Evolutionary conservation across 2,888 invertebrate genomes (phyloP).

Genomic region (Erebia epiphron): DNA sequence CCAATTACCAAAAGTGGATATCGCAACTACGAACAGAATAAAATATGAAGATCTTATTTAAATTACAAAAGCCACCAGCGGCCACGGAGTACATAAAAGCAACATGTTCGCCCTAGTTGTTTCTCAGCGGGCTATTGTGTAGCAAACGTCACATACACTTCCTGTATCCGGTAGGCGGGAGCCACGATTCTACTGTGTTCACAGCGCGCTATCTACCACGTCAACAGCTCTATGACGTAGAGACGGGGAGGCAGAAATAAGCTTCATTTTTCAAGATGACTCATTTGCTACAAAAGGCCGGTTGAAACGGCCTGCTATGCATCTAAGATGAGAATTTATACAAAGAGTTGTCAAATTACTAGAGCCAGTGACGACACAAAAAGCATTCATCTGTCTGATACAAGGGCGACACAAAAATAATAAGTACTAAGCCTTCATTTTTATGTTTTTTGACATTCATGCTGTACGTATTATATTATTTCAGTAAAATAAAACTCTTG

Average conservation of each 20-base stretch:
- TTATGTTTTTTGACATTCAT: too few species aligned
- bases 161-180: constrained; percentile 58
- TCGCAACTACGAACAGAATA: neutral
- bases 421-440: too few species aligned
- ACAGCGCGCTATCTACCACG: constrained; percentile 39
- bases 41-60: constrained; percentile 4
- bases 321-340: neutral
- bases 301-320: neutral
- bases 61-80: neutral
- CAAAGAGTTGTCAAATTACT: too few species aligned
- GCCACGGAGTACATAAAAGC: constrained; percentile 28
- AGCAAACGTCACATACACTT: constrained; percentile 60
- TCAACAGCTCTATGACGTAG: constrained; percentile 27
- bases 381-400: too few species aligned
- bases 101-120: constrained; percentile 41
- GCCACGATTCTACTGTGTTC: constrained; percentile 45
- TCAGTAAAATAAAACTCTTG: too few species aligned
- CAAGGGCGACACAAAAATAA: too few species aligned
- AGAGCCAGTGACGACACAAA: too few species aligned
- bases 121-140: constrained; percentile 46
- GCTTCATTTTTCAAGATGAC: neutral
- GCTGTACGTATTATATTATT: too few species aligned
- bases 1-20: neutral
- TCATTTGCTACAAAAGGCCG: neutral
- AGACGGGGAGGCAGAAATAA: constrained; percentile 4